Percentiles rank a stretch among this genome's conserved stretches.
These are phyloP conservation scores for Alitta virens DNA, from an alignment of 2,888 invertebrate genomes.

Conservation along the genomic window DNA sequence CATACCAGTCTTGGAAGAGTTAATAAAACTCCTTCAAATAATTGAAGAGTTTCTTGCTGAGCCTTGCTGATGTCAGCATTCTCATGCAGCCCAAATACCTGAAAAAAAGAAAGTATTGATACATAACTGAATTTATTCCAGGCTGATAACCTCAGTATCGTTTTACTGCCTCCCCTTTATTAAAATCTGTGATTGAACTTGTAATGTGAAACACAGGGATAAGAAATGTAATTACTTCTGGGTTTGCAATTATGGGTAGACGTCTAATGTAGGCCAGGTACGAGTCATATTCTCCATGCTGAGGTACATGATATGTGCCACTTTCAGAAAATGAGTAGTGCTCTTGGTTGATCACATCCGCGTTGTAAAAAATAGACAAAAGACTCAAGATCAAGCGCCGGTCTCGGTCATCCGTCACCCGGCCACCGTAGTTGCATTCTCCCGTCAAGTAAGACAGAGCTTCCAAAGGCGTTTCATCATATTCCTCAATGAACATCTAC, in stretches of 20 bases:
- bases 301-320: constrained; percentile 48
- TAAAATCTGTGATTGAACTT: too few relatives aligned
- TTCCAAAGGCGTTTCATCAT: constrained; percentile 53
- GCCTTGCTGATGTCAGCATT: constrained; percentile 57
- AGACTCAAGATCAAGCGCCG: constrained; percentile 51
- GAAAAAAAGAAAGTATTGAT: too few relatives aligned
- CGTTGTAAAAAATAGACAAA: constrained; percentile 49
- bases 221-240: too few relatives aligned
- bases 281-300: constrained; percentile 43
- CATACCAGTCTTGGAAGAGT: constrained; percentile 54
- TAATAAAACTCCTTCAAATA: constrained; percentile 54
- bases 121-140: too few relatives aligned
- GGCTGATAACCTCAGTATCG: too few relatives aligned
- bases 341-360: constrained; percentile 40
- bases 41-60: constrained; percentile 62
- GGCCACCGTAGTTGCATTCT: constrained; percentile 57
- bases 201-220: too few relatives aligned
- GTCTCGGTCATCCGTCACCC: constrained; percentile 55
- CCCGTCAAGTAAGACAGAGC: constrained; percentile 55
- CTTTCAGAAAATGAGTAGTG: constrained; percentile 48
- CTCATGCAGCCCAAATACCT: constrained; percentile 57
- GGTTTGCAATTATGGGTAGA: constrained; percentile 52
- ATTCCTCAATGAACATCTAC: constrained; percentile 35
- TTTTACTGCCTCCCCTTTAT: too few relatives aligned
- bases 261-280: constrained; percentile 51